Evolutionary conservation across 1,140 invertebrate genomes (phyloP).

Genomic region (Planococcus citri): DNA sequence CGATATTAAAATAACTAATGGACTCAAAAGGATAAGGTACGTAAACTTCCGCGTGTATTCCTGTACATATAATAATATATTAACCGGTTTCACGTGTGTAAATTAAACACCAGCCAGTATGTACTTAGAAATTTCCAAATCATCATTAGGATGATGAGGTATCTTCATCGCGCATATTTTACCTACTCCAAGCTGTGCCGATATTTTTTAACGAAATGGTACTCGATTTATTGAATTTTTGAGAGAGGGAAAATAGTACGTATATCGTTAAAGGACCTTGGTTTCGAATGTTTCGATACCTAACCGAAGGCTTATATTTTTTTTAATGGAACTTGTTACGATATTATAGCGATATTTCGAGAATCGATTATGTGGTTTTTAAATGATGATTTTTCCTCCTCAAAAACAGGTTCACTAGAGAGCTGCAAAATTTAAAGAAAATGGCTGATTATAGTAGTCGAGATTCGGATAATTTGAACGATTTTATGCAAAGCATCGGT

Average conservation of each 20-base stretch:
- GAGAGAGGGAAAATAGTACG: too few relatives aligned
- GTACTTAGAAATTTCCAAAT: too few relatives aligned
- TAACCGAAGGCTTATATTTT: not conserved
- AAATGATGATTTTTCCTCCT: not conserved
- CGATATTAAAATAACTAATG: conserved; percentile 87
- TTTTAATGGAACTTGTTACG: too few relatives aligned
- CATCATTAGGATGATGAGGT: too few relatives aligned
- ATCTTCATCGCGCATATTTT: too few relatives aligned
- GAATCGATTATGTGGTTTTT: too few relatives aligned
- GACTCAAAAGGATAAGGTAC: conserved; percentile 76
- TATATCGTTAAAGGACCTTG: too few relatives aligned
- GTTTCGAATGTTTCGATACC: not conserved
- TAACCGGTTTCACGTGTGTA: not conserved
- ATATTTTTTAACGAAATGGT: too few relatives aligned
- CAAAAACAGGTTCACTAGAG: conserved; percentile 78
- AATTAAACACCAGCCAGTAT: too few relatives aligned
- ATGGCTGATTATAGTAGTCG: conserved; percentile 95
- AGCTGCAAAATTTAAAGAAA: conserved; percentile 86
- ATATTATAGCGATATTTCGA: too few relatives aligned
- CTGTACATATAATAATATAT: not conserved
- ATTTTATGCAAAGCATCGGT: conserved; percentile 74
- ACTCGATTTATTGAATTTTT: too few relatives aligned
- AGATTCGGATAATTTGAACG: conserved; percentile 81
- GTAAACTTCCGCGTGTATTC: conserved; percentile 8
- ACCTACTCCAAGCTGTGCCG: too few relatives aligned